These are phyloP conservation scores for Sussaba pulchella DNA, from an alignment of 2,888 invertebrate species.

Conservation along the genomic window DNA sequence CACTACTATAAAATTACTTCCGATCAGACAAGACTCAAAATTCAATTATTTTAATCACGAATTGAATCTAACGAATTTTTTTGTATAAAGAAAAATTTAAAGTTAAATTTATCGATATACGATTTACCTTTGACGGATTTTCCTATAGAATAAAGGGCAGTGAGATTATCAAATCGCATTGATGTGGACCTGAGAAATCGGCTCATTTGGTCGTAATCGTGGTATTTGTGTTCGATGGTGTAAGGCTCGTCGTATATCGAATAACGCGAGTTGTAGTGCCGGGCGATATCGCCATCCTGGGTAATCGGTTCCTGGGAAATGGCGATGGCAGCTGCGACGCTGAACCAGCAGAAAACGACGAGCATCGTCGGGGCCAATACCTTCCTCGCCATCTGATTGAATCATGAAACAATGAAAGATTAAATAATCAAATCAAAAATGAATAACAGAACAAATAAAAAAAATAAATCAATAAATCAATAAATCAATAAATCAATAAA, in stretches of 20 bases:
- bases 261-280: slow-evolving; percentile 78
- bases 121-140: slow-evolving; percentile 94
- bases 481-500: neutral
- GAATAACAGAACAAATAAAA: slow-evolving; percentile 12
- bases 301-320: slow-evolving; percentile 59
- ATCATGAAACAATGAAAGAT: neutral
- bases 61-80: too few species aligned
- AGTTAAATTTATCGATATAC: too few species aligned
- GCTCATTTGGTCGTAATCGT: slow-evolving; percentile 94
- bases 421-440: slow-evolving; percentile 6
- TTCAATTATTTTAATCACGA: too few species aligned
- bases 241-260: slow-evolving; percentile 80
- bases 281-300: slow-evolving; percentile 75
- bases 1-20: too few species aligned
- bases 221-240: slow-evolving; percentile 92
- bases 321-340: slow-evolving; percentile 44
- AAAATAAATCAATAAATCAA: neutral
- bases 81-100: too few species aligned
- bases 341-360: slow-evolving; percentile 45
- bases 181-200: slow-evolving; percentile 92
- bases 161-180: slow-evolving; percentile 93
- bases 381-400: slow-evolving; percentile 49
- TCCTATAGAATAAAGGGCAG: slow-evolving; percentile 96
- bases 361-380: slow-evolving; percentile 29
- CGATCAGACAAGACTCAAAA: too few species aligned